These are phyloP conservation scores for Aphelocoma californica DNA, from an alignment of 2,797 vertebrate genomes.

Conservation along the genomic window DNA sequence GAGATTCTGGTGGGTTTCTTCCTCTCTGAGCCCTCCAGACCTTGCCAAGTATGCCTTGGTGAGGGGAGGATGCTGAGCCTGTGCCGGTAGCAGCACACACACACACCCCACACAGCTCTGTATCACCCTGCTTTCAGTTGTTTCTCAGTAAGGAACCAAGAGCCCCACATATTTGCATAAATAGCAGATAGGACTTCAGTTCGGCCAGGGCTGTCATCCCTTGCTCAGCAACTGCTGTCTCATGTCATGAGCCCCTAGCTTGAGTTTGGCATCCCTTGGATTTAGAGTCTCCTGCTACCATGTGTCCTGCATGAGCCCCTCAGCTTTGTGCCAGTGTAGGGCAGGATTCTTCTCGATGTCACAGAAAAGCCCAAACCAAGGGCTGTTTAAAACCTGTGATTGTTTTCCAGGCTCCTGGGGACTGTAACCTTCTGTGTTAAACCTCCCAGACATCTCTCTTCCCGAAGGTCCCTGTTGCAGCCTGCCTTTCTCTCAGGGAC, in stretches of 20 bases:
- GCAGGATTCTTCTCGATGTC: background rate
- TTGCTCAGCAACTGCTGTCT: background rate
- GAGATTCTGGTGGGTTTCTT: background rate
- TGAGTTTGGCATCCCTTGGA: background rate
- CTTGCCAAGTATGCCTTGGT: background rate
- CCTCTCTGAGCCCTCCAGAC: background rate
- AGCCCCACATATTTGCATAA: constrained; percentile 1
- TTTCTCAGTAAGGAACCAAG: background rate
- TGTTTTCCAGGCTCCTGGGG: background rate
- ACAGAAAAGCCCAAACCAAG: background rate
- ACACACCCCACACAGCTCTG: rapidly evolving
- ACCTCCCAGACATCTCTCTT: background rate
- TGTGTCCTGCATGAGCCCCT: background rate
- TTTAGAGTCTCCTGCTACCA: background rate
- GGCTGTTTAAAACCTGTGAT: background rate
- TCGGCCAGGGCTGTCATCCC: background rate
- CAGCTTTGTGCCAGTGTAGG: background rate
- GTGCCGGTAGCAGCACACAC: background rate
- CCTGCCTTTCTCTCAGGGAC: background rate
- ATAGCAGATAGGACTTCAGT: background rate
- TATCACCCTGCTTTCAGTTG: background rate
- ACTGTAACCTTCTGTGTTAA: background rate
- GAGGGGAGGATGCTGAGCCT: background rate
- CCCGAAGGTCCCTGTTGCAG: background rate
- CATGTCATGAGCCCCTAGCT: background rate